These are phyloP conservation scores for Channa striata DNA, from an alignment of 2,797 vertebrate genomes.

Conservation along the genomic window DNA sequence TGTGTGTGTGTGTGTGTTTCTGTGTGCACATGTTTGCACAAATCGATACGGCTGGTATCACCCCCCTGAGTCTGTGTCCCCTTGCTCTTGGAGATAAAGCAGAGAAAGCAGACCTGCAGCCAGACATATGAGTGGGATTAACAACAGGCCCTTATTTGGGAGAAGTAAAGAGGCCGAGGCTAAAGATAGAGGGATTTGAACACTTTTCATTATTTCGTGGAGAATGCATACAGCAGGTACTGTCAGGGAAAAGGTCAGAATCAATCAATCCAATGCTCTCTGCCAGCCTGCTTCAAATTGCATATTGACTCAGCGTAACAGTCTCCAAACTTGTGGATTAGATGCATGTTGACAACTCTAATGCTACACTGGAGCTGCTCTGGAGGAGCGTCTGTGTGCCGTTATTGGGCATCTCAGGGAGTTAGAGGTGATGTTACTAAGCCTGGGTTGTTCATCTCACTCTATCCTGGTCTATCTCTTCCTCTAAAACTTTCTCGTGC, in stretches of 20 bases:
- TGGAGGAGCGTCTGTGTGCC: constrained; percentile 33
- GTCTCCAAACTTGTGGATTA: constrained; percentile 63
- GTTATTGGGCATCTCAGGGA: constrained; percentile 34
- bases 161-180: constrained; percentile 67
- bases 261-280: constrained; percentile 79
- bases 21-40: constrained; percentile 42
- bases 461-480: constrained; percentile 17
- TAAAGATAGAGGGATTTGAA: constrained; percentile 76
- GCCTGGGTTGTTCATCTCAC: constrained; percentile 35
- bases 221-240: constrained; percentile 70
- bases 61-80: constrained; percentile 52
- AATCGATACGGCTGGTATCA: constrained; percentile 74
- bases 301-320: constrained; percentile 76
- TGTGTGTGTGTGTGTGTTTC: constrained; percentile 28
- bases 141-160: constrained; percentile 71
- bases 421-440: constrained; percentile 49
- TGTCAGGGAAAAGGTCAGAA: constrained; percentile 81
- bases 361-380: constrained; percentile 47
- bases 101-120: constrained; percentile 64
- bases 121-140: constrained; percentile 78
- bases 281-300: constrained; percentile 75
- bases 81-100: constrained; percentile 71
- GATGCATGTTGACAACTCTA: constrained; percentile 70
- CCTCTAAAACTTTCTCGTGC: constrained; percentile 43
- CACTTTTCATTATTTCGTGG: constrained; percentile 76